Evolutionary conservation across 2,888 invertebrate species (phyloP).

Genomic region (Nephrotoma appendiculata): DNA sequence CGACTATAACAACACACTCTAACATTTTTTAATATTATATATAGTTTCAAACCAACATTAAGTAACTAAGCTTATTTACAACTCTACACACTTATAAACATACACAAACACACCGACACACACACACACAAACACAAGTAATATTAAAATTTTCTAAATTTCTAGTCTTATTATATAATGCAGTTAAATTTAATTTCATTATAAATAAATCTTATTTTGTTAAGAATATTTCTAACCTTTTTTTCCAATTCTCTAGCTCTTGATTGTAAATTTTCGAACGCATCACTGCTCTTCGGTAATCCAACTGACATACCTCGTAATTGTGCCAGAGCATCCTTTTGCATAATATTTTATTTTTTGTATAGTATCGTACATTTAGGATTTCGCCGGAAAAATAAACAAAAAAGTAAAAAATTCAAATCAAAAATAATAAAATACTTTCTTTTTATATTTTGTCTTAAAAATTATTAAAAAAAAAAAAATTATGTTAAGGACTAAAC

Average conservation of each 20-base stretch:
- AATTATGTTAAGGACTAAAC: background rate
- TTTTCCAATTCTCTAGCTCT: slow-evolving; percentile 82
- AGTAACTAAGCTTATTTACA: background rate
- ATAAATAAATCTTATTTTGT: background rate
- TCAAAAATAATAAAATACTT: background rate
- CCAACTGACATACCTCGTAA: slow-evolving; percentile 40
- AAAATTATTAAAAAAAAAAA: background rate
- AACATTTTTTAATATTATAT: background rate
- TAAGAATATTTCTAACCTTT: slow-evolving; percentile 42
- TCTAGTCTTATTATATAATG: background rate
- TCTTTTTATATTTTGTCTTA: background rate
- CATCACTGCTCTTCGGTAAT: slow-evolving; percentile 44
- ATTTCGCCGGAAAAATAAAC: background rate
- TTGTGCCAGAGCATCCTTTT: slow-evolving; percentile 54
- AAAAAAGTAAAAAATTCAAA: background rate
- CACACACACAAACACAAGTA: background rate
- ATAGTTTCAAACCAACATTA: background rate
- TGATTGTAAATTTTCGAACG: slow-evolving; percentile 58
- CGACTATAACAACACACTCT: background rate
- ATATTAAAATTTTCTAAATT: background rate
- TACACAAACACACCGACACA: background rate
- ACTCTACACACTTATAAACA: background rate
- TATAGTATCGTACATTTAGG: background rate
- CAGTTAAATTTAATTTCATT: background rate
- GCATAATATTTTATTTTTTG: background rate